Evolutionary conservation across 37 sponge, comb jelly and placozoan genomes (phyloP), one percentile per base, ranked within the genome.

Genomic region (Chondrosia reniformis): DNA sequence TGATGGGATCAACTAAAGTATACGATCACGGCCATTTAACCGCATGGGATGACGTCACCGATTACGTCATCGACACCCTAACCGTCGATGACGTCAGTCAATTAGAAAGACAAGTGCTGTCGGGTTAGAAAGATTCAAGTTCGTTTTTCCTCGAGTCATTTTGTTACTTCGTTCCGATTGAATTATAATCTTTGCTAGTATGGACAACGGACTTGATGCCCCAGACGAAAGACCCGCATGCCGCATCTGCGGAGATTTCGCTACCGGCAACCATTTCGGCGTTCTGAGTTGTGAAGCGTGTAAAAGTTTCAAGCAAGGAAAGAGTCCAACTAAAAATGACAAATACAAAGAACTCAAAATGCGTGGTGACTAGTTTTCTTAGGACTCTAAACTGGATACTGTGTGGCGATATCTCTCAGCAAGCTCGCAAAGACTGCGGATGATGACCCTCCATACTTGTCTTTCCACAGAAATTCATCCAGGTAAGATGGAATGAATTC

Each of bases 381-480:
- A 32, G 66, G 34, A 9, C 6, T 31, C 27, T 73, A 74, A 6
- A 79, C 85, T 24, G 79, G 79, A 80, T 81, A 81, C 31, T 86
- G 81, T 13, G 55, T 22, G 37, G 76, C 67, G 10, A 86, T 86
- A 27, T 87, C 83, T 25, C 78, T 33, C 7, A 81, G n/a, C 0
- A 87, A 42, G 37, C 33, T 55, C 17, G 37, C 30, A 66, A 76
- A 81, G 5, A 33, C 74, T 0, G 36, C 76, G 19, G n/a, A 22
- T 4, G 46, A n/a, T 42, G 74, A 49, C 19, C 36, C 27, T 32
- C 87, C 78, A 39, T 66, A 66, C 21, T 79, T 65, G 46, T 83
- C 92, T 58, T 65, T 52, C 88, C 88, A 87, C 85, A 91, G 83
- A 45, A 87, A 91, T 43, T 91, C 88, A 80, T 87, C 87, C 56